phyloP scores from a whole-genome alignment of 2,797 vertebrate species.

The Falco naumanni region DNA sequence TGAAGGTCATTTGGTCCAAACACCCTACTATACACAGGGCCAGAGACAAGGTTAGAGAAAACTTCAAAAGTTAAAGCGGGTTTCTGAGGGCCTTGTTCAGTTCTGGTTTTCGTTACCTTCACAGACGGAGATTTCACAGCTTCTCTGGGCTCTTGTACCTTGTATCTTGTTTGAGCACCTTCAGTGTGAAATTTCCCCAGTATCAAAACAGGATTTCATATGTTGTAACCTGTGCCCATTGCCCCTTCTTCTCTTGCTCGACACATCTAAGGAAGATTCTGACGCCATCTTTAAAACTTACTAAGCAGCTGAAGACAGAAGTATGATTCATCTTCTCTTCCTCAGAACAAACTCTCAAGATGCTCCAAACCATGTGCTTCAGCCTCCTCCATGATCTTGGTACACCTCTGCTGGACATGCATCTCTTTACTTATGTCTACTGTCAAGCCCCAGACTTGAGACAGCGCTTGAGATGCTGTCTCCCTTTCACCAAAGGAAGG shows the following conservation, averaged over 20 bases:
- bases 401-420: not conserved
- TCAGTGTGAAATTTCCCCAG: not conserved
- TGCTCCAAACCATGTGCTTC: not conserved
- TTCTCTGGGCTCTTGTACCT: not conserved
- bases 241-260: not conserved
- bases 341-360: not conserved
- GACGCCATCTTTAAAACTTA: not conserved
- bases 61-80: not conserved
- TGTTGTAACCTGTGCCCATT: not conserved
- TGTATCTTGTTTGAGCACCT: not conserved
- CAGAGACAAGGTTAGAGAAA: not conserved
- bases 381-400: not conserved
- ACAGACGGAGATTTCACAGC: not conserved
- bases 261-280: not conserved
- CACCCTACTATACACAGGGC: not conserved
- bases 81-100: not conserved
- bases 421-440: not conserved
- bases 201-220: not conserved
- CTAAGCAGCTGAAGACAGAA: not conserved
- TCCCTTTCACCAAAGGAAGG: not conserved
- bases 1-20: not conserved
- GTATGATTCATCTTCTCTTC: not conserved
- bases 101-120: not conserved
- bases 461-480: not conserved
- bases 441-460: not conserved